phyloP scores from a whole-genome alignment of 2,888 invertebrate species.

The Mythimna impura region DNA sequence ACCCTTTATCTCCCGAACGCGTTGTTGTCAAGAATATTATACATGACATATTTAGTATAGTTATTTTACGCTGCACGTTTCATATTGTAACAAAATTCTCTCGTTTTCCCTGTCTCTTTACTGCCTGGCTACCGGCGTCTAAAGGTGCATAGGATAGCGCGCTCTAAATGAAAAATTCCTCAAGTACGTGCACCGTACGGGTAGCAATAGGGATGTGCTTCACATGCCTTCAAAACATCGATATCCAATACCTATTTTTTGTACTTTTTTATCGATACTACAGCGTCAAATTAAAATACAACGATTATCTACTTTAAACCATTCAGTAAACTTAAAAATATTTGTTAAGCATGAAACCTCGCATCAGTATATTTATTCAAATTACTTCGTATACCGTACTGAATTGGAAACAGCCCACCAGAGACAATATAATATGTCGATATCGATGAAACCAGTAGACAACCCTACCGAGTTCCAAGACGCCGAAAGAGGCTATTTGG shows the following conservation, averaged over 20 bases:
- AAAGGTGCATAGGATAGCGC: conserved; percentile 74
- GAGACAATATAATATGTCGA: conserved; percentile 42
- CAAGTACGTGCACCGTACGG: conserved; percentile 71
- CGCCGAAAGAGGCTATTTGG: conserved; percentile 66
- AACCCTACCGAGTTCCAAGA: conserved; percentile 61
- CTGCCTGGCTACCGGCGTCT: conserved; percentile 42
- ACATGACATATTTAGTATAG: conserved; percentile 22
- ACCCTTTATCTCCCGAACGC: no score
- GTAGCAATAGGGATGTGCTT: conserved; percentile 64
- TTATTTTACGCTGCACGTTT: conserved; percentile 33
- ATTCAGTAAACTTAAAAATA: conserved; percentile 17
- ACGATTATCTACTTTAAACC: conserved; percentile 7
- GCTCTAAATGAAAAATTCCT: conserved; percentile 85
- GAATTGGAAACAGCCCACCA: not conserved
- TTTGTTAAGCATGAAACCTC: conserved; percentile 24
- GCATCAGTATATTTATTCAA: conserved; percentile 17
- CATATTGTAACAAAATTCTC: conserved; percentile 50
- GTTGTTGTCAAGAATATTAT: not conserved
- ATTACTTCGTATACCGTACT: not conserved
- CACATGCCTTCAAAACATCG: conserved; percentile 25
- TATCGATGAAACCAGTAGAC: conserved; percentile 58
- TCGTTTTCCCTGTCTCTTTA: conserved; percentile 49
- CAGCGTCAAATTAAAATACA: conserved; percentile 14
- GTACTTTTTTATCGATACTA: conserved; percentile 19
- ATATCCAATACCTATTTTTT: conserved; percentile 20